These are phyloP conservation scores for Dendrolimus kikuchii DNA, from an alignment of 1,140 invertebrate species.

Conservation along the genomic window DNA sequence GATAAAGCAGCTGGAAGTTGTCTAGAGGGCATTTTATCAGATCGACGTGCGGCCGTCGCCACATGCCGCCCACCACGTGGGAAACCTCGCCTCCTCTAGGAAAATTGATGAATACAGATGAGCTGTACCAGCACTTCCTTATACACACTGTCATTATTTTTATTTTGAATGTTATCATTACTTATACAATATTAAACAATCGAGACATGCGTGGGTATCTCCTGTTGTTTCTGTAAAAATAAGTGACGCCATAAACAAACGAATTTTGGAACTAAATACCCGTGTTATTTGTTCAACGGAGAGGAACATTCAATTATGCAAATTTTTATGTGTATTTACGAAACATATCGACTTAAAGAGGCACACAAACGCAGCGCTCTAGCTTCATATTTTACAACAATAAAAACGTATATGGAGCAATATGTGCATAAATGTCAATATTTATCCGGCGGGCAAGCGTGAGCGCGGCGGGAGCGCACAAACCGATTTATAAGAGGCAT, in stretches of 20 bases:
- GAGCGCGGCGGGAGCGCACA: constrained; percentile 22
- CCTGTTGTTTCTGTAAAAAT: constrained; percentile 42
- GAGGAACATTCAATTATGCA: constrained; percentile 64
- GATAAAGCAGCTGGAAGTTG: constrained; percentile 63
- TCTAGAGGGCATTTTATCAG: constrained; percentile 56
- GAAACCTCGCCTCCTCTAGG: constrained; percentile 21
- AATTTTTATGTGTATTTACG: constrained; percentile 62
- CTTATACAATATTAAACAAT: background rate
- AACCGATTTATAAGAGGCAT: constrained; percentile 47
- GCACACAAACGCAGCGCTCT: constrained; percentile 40
- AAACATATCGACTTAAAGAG: constrained; percentile 49
- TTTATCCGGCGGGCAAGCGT: constrained; percentile 34
- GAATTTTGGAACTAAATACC: constrained; percentile 40
- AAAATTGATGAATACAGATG: constrained; percentile 6
- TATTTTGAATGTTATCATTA: too few relatives aligned
- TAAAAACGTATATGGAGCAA: constrained; percentile 71
- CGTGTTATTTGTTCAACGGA: constrained; percentile 54
- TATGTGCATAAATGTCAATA: constrained; percentile 70
- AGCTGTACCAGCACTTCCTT: background rate
- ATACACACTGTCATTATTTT: background rate
- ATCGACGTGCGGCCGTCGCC: constrained; percentile 54
- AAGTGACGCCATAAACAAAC: constrained; percentile 43
- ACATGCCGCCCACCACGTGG: constrained; percentile 54
- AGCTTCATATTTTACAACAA: constrained; percentile 66
- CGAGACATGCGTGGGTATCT: constrained; percentile 14